Conservation (phyloP, 2,113 vertebrate species). For the Hyla sarda region DNA sequence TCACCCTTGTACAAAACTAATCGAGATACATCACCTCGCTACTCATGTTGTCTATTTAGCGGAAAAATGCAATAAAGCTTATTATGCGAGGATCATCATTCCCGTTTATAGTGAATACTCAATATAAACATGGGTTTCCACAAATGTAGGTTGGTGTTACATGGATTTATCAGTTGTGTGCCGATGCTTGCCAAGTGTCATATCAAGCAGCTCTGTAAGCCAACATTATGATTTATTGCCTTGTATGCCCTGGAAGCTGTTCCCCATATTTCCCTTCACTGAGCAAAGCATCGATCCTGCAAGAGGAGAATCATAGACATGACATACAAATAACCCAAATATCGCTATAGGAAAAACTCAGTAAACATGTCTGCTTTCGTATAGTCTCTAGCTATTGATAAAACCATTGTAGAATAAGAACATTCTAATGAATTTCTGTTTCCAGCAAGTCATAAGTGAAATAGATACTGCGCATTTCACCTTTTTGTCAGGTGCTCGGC, state of each 20-base stretch:
- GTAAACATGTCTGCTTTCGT: neutral
- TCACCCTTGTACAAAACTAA: neutral
- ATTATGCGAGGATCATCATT: slow-evolving; percentile 61
- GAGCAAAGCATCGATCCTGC: slow-evolving; percentile 13
- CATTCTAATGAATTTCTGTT: slow-evolving; percentile 16
- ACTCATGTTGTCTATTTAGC: slow-evolving; percentile 18
- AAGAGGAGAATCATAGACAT: slow-evolving; percentile 23
- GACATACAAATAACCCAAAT: slow-evolving; percentile 11
- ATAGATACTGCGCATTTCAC: neutral
- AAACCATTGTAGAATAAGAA: neutral
- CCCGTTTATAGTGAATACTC: slow-evolving; percentile 19
- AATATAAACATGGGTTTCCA: neutral
- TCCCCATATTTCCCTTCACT: slow-evolving; percentile 27
- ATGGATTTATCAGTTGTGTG: slow-evolving; percentile 12
- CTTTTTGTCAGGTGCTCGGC: neutral
- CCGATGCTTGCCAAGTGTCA: neutral
- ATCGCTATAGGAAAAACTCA: neutral
- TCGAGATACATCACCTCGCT: neutral
- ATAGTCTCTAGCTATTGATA: neutral
- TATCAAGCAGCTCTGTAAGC: neutral
- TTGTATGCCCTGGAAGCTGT: neutral
- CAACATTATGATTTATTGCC: slow-evolving; percentile 40
- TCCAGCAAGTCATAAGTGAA: neutral
- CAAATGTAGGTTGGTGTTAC: slow-evolving; percentile 23
- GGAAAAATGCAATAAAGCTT: slow-evolving; percentile 60